phyloP scores from a whole-genome alignment of 1,140 invertebrate genomes.

The Atta colombica region DNA sequence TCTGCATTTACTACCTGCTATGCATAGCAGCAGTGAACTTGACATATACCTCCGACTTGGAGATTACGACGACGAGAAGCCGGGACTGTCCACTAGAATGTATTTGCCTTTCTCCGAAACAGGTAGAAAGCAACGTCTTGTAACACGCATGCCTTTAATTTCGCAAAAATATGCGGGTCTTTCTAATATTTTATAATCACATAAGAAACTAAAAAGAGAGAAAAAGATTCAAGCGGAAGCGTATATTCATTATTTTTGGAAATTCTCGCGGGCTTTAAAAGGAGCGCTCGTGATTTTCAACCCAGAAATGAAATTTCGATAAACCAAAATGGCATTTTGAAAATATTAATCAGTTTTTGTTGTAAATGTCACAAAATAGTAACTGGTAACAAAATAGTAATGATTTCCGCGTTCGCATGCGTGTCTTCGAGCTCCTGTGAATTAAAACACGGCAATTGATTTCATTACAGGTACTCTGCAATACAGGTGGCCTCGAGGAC shows the following conservation, averaged over 20 bases:
- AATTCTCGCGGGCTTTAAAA: neutral
- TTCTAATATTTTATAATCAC: neutral
- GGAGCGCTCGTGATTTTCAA: neutral
- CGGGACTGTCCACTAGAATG: slow-evolving; percentile 90
- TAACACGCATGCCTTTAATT: neutral
- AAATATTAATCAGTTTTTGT: neutral
- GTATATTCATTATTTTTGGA: neutral
- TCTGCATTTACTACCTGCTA: slow-evolving; percentile 81
- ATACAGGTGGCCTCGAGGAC: slow-evolving; percentile 92
- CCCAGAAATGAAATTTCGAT: neutral
- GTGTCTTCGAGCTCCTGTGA: neutral
- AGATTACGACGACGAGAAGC: slow-evolving; percentile 72
- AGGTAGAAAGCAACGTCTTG: slow-evolving; percentile 87
- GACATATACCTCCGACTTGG: slow-evolving; percentile 73
- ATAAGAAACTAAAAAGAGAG: neutral
- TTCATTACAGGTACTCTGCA: slow-evolving; percentile 91
- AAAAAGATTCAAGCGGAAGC: neutral
- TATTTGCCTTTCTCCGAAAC: slow-evolving; percentile 93
- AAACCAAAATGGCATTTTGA: neutral
- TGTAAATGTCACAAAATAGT: neutral
- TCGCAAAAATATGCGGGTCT: neutral
- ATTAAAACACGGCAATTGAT: neutral
- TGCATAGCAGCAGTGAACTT: slow-evolving; percentile 79
- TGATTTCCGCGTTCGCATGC: neutral
- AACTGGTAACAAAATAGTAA: neutral